Base-by-base conservation (phyloP, 2,797 vertebrate species). In the Sebastes iracundus region DNA sequence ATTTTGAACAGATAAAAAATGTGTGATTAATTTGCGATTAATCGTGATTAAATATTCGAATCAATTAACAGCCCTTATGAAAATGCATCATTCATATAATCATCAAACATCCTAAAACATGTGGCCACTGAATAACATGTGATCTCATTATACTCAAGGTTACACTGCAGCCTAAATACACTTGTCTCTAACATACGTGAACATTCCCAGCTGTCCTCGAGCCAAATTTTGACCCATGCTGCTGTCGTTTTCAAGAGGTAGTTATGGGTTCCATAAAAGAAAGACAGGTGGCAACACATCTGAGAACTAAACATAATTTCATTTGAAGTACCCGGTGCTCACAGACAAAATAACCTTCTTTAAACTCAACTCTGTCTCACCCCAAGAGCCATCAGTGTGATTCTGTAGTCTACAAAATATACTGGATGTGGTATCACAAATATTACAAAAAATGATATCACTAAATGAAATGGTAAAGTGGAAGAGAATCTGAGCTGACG, bases 321-420 rank as follows among this genome's bases (percentile, higher is more conserved):
- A 82, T 90, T 61, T 70, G 23, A 89, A 80, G 72, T 11, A 13
- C 23, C 10, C 53, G 0, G 3, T 69, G 77, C 63, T 70, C 42
- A 70, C 85, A 95, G 83, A 90, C 90, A 86, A 93, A 92, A 82
- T 80, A 83, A 86, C 83, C 76, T 68, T 71, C 81, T 86, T 83
- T 30, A 20, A 23, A 22, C 27, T 84, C 46, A 77, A 69, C 80
- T 77, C 72, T 64, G 66, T 78, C 65, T 80, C 58, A 72, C 5
- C 32, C 38, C 6, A 32, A 73, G 52, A 75, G 28, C 32, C 59
- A 77, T 87, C 25, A 80, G 58, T 71, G 12, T 25, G 60, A 77
- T 82, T 65, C 46, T 65, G 58, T 23, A 27, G 58, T 75, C 65
- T 42, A 27, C 58, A 80, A 72, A 74, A 63, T 22, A 30, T 62